phyloP scores from a whole-genome alignment of 2,888 invertebrate genomes.

The Chaetogeoica ovagalla region DNA sequence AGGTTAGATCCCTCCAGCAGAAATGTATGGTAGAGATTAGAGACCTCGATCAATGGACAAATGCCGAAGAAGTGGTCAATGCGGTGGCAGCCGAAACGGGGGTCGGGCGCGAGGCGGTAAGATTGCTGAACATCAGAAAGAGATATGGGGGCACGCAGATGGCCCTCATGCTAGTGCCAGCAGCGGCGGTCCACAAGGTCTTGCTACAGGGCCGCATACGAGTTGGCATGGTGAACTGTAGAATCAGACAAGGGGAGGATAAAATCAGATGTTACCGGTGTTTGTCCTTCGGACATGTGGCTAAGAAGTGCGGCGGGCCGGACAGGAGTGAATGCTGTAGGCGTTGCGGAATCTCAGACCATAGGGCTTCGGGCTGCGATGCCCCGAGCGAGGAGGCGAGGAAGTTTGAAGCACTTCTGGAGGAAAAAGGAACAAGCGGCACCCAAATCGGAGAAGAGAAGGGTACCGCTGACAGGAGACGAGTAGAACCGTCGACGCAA shows the following conservation, averaged over 20 bases:
- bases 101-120: not conserved
- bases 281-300: not conserved
- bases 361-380: too few species aligned
- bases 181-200: not conserved
- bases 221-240: not conserved
- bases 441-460: too few species aligned
- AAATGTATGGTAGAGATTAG: not conserved
- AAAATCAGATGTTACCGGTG: not conserved
- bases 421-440: too few species aligned
- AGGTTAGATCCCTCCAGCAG: not conserved
- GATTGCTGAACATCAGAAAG: not conserved
- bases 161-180: not conserved
- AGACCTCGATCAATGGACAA: slow-evolving; percentile 15
- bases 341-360: too few species aligned
- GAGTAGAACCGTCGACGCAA: too few species aligned
- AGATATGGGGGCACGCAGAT: not conserved
- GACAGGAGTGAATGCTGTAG: not conserved
- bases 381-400: too few species aligned
- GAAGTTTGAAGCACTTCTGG: too few species aligned
- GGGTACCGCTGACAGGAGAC: too few species aligned
- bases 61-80: not conserved
- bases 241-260: not conserved
- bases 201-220: not conserved
- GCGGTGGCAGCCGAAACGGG: not conserved
- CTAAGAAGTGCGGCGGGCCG: not conserved